Evolutionary conservation across 2,113 vertebrate species (phyloP).

Genomic region (Aptenodytes patagonicus): DNA sequence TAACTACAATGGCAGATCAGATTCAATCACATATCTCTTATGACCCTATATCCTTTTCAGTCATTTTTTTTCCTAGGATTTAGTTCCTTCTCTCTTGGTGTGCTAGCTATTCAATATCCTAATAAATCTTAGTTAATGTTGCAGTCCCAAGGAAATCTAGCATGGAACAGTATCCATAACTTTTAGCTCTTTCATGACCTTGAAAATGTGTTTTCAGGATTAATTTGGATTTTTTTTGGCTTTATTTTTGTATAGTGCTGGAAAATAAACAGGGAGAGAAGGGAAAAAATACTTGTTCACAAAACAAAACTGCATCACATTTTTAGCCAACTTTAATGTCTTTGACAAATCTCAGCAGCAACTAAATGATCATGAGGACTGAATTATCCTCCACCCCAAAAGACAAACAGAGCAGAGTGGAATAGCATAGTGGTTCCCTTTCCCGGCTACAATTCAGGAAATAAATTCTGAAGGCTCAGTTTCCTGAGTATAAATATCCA

Average conservation of each 20-base stretch:
- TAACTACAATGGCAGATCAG: background rate
- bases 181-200: background rate
- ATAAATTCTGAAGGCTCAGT: background rate
- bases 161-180: background rate
- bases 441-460: background rate
- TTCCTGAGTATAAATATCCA: background rate
- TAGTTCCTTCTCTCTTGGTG: background rate
- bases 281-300: background rate
- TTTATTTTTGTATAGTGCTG: background rate
- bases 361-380: background rate
- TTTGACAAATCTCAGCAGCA: background rate
- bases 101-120: background rate
- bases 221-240: background rate
- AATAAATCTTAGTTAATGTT: background rate
- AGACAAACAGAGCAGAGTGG: background rate
- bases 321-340: background rate
- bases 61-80: background rate
- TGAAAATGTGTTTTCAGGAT: background rate
- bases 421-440: background rate
- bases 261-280: background rate
- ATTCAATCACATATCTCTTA: background rate
- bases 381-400: background rate
- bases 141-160: background rate
- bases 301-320: background rate
- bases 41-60: background rate